Conservation (phyloP, 2,888 invertebrate species). For the Schizaphis graminum region DNA sequence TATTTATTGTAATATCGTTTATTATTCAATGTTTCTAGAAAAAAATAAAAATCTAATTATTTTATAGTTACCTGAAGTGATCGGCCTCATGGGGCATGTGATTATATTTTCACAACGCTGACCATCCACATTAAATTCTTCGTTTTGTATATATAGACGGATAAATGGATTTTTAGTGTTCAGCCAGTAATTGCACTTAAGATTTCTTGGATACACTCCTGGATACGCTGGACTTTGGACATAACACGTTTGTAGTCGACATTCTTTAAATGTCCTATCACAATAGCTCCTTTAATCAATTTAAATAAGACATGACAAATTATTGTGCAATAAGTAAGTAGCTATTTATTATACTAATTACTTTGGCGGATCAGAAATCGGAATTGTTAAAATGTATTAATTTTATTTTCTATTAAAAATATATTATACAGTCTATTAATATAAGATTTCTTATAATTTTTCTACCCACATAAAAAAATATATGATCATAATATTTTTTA, state of each 20-base stretch:
- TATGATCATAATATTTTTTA: too few relatives aligned
- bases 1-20: too few relatives aligned
- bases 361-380: background rate
- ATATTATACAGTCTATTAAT: background rate
- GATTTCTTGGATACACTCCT: slow-evolving; percentile 90
- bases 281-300: slow-evolving; percentile 80
- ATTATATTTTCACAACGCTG: slow-evolving; percentile 94
- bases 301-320: background rate
- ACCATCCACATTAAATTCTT: slow-evolving; percentile 94
- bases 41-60: background rate
- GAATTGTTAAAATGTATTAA: background rate
- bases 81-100: slow-evolving; percentile 93
- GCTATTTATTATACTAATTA: background rate
- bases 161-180: slow-evolving; percentile 91
- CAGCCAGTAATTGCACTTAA: slow-evolving; percentile 91
- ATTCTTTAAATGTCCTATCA: slow-evolving; percentile 89
- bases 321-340: background rate
- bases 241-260: slow-evolving; percentile 91
- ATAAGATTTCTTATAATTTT: too few relatives aligned
- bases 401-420: background rate
- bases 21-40: too few relatives aligned
- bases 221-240: slow-evolving; percentile 95
- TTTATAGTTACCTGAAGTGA: slow-evolving; percentile 79
- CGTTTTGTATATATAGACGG: slow-evolving; percentile 83
- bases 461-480: too few relatives aligned